Percentiles rank a stretch among this genome's conserved stretches.
Conservation (phyloP, 2,113 vertebrate species). For the Arvicanthis niloticus region DNA sequence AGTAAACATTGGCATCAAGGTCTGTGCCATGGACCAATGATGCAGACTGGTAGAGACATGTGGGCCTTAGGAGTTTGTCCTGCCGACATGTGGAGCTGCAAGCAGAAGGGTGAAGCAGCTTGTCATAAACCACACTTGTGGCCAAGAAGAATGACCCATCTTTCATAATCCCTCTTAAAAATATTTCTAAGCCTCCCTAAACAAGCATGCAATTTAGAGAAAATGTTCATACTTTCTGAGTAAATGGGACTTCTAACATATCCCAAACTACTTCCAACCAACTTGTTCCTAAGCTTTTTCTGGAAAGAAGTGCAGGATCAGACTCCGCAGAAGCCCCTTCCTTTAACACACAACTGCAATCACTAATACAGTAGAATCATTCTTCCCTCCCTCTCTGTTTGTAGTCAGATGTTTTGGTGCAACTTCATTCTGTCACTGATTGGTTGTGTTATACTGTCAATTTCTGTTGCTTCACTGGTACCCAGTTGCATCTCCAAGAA, state of each 20-base stretch:
- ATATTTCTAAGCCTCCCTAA: background rate
- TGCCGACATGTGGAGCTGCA: background rate
- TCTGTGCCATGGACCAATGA: background rate
- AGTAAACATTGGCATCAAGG: background rate
- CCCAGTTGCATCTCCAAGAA: background rate
- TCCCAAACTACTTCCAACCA: too few species aligned
- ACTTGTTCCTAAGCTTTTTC: background rate
- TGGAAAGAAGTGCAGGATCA: background rate
- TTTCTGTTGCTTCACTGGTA: background rate
- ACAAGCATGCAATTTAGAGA: background rate
- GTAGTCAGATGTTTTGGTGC: background rate
- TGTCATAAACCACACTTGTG: background rate
- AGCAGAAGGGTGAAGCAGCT: background rate
- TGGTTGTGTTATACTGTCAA: background rate
- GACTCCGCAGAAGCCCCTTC: background rate
- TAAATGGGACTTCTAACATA: background rate
- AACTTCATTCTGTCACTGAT: background rate
- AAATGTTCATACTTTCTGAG: background rate
- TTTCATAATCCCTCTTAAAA: background rate
- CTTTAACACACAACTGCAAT: background rate
- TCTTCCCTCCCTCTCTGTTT: background rate
- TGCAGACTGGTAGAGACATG: background rate
- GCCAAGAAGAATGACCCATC: background rate
- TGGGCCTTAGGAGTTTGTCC: background rate
- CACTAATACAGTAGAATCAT: background rate